Conservation (phyloP, 2,797 vertebrate species). For the Neosalanx taihuensis region DNA sequence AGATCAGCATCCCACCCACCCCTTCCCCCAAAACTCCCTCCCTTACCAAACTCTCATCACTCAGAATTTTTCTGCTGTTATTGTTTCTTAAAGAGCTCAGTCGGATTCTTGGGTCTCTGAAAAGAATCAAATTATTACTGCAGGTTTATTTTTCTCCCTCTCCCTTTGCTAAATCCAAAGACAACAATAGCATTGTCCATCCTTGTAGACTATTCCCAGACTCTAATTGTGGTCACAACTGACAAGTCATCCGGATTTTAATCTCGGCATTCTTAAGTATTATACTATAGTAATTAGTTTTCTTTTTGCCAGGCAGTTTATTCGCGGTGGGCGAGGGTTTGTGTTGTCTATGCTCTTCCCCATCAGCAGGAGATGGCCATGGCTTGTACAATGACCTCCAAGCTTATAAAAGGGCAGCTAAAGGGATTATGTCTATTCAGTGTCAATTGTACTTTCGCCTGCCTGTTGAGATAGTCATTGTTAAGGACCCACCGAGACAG, state of each 20-base stretch:
- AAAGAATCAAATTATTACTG: slow-evolving; percentile 83
- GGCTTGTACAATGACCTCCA: slow-evolving; percentile 41
- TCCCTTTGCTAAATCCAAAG: slow-evolving; percentile 69
- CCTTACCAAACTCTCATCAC: slow-evolving; percentile 70
- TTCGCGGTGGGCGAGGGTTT: slow-evolving; percentile 14
- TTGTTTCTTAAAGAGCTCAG: slow-evolving; percentile 82
- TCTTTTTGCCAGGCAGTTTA: slow-evolving; percentile 23
- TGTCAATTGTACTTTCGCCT: slow-evolving; percentile 21
- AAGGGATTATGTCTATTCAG: slow-evolving; percentile 38
- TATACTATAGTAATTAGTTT: slow-evolving; percentile 32
- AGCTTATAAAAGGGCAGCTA: slow-evolving; percentile 30
- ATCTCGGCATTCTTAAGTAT: slow-evolving; percentile 36
- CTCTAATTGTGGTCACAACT: slow-evolving; percentile 66
- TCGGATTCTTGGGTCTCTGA: slow-evolving; percentile 72
- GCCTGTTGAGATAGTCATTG: slow-evolving; percentile 30
- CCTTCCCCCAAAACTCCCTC: slow-evolving; percentile 74
- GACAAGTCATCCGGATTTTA: slow-evolving; percentile 60
- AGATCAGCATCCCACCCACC: slow-evolving; percentile 72
- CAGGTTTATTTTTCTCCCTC: slow-evolving; percentile 65
- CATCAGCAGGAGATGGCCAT: slow-evolving; percentile 42
- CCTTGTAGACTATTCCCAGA: slow-evolving; percentile 66
- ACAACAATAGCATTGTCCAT: slow-evolving; percentile 76
- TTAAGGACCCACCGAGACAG: slow-evolving; percentile 1
- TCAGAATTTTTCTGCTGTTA: slow-evolving; percentile 66
- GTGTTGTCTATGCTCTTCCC: slow-evolving; percentile 20